Evolutionary conservation across 2,888 invertebrate species (phyloP).

Genomic region (Petrolisthes cinctipes): DNA sequence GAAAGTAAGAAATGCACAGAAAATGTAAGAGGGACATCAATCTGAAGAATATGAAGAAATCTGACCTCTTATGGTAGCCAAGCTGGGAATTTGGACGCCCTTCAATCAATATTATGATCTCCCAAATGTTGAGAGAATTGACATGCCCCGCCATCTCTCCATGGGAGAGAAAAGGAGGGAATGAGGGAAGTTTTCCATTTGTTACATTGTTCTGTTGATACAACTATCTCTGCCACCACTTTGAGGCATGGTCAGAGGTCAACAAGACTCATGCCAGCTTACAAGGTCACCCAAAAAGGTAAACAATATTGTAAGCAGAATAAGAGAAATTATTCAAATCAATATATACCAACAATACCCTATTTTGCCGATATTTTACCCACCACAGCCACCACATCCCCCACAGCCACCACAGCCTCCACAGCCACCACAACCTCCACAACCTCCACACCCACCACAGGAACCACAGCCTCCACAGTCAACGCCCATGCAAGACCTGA

Average conservation of each 20-base stretch:
- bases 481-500: slow-evolving; percentile 54
- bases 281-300: not conserved
- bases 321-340: slow-evolving; percentile 10
- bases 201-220: not conserved
- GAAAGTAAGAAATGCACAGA: not conserved
- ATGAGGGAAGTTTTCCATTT: not conserved
- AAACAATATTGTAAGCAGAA: not conserved
- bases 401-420: slow-evolving; percentile 63
- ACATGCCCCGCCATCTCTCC: not conserved
- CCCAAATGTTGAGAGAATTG: not conserved
- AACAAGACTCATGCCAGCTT: not conserved
- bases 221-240: not conserved
- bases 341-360: slow-evolving; percentile 19
- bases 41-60: not conserved
- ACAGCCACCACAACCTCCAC: slow-evolving; percentile 61
- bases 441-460: slow-evolving; percentile 61
- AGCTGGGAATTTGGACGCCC: not conserved
- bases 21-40: not conserved
- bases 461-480: slow-evolving; percentile 63
- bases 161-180: not conserved
- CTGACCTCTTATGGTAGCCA: not conserved
- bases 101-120: not conserved
- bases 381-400: slow-evolving; percentile 62
- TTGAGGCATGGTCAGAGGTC: not conserved
- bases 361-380: slow-evolving; percentile 41